Evolutionary conservation across 2,113 vertebrate genomes (phyloP).

Genomic region (Tupaia tana): DNA sequence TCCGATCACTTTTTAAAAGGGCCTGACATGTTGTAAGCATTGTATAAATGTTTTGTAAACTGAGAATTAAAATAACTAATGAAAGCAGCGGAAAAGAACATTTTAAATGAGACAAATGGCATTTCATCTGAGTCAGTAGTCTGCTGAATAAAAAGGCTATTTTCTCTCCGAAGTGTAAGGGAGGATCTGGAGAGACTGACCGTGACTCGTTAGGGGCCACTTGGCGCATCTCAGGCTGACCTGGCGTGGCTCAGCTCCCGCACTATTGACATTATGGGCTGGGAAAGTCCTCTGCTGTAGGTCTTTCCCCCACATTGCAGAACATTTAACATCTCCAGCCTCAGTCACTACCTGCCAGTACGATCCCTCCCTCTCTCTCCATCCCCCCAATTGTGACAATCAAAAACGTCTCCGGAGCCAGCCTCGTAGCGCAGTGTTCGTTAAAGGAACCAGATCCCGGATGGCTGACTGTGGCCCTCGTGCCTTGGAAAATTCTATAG

Average conservation of each 20-base stretch:
- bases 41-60: neutral
- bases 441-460: no score
- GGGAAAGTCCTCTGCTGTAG: no score
- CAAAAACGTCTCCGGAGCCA: neutral
- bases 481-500: no score
- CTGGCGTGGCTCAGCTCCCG: neutral
- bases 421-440: no score
- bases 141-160: neutral
- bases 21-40: neutral
- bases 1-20: neutral
- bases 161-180: neutral
- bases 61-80: conserved; percentile 15
- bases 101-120: neutral
- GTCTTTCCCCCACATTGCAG: neutral
- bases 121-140: neutral
- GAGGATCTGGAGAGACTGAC: neutral
- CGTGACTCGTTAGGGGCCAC: accelerated
- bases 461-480: no score
- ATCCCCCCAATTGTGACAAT: neutral
- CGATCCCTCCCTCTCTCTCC: no score
- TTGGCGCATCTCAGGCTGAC: neutral
- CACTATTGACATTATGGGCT: neutral
- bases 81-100: neutral
- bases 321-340: neutral
- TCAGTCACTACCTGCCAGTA: neutral